Base-by-base conservation (phyloP, 2,797 vertebrate genomes). In the Crax fasciolata region DNA sequence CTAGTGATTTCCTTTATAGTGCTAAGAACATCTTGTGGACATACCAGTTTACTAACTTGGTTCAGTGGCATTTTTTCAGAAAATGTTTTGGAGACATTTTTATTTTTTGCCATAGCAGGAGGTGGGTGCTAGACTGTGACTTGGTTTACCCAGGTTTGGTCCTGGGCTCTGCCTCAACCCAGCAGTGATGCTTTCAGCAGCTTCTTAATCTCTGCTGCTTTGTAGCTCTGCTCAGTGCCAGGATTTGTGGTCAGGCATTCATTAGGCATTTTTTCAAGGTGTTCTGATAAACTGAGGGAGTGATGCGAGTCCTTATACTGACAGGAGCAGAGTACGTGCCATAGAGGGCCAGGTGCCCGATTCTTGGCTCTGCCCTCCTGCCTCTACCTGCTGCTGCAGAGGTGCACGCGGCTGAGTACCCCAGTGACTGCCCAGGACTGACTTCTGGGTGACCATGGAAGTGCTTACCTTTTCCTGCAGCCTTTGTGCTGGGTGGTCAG, bases 11-110 rank as follows among this genome's bases (percentile, higher is more conserved):
- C 51, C 28, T 71, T 61, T 19, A 7, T 6, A 38, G 27, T 38
- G 30, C n/a, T 19, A 13, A 78, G 46, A 83, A 11, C 3, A 4
- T 68, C 55, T 83, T 46, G 12, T 49, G 41, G n/a, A 21, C 1
- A 0, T 10, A 18, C 7, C 4, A 15, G 0, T 41, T 35, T n/a
- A 35, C 7, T 15, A 4, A 13, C 19, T 43, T 41, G 21, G 46
- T n/a, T 72, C 39, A 43, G 4, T 43, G 13, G 87, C 19, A 1
- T 44, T 1, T 68, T 49, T 54, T 68, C 54, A 68, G 70, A 87
- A 65, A 32, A 27, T 16, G 3, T 57, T 80, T 63, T n/a, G 1
- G n/a, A 10, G 3, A 2, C 20, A 1, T 49, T 74, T 73, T 79
- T 30, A 9, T 21, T 18, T 76, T 74, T 66, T 32, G 27, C 19